A percentile compares a stretch with the other conserved stretches of the same genome.
These are phyloP conservation scores for Semaprochilodus insignis DNA, from an alignment of 2,797 vertebrate genomes.

Conservation along the genomic window DNA sequence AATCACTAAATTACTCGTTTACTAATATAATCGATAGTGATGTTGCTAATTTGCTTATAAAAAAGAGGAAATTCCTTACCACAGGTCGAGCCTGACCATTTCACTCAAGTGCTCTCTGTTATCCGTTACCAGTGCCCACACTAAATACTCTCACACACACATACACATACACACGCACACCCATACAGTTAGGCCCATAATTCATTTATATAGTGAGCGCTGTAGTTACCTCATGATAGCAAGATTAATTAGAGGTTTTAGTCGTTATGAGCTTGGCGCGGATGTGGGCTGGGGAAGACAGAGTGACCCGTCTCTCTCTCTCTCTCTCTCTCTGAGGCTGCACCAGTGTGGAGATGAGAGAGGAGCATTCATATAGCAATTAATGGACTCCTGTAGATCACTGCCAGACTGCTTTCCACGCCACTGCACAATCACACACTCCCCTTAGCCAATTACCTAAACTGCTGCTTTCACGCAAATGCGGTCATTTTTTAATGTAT, in stretches of 20 bases:
- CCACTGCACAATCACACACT: constrained; percentile 58
- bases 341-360: constrained; percentile 76
- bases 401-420: constrained; percentile 74
- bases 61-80: neutral
- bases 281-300: constrained; percentile 75
- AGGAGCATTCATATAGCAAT: constrained; percentile 84
- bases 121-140: constrained; percentile 2
- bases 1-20: no score
- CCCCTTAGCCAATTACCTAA: constrained; percentile 58
- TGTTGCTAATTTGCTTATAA: neutral
- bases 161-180: constrained; percentile 37
- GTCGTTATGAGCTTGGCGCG: constrained; percentile 82
- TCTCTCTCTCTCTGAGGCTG: constrained; percentile 67
- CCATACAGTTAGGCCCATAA: constrained; percentile 62
- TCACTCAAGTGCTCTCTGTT: neutral
- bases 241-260: constrained; percentile 83
- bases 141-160: constrained; percentile 15
- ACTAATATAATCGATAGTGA: no score
- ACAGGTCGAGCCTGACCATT: neutral
- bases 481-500: constrained; percentile 45
- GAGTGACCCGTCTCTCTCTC: constrained; percentile 69
- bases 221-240: constrained; percentile 78
- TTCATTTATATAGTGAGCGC: constrained; percentile 73
- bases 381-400: constrained; percentile 84
- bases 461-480: constrained; percentile 44